These are phyloP conservation scores for Oithona nana DNA, from an alignment of 2,888 invertebrate species.

Conservation along the genomic window DNA sequence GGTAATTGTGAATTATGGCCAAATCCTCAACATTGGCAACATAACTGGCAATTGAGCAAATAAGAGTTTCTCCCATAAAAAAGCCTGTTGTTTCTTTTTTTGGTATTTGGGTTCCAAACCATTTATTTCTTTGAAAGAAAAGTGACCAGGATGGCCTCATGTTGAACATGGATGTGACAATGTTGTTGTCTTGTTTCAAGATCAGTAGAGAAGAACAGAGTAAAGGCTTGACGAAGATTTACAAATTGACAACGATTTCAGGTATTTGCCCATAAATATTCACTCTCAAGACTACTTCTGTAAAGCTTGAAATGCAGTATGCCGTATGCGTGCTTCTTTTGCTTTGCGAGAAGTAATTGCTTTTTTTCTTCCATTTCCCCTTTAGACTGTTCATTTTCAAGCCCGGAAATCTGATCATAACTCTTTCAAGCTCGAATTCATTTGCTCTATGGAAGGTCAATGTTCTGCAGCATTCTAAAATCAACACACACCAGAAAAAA, in stretches of 20 bases:
- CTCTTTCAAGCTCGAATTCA: background rate
- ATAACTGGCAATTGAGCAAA: background rate
- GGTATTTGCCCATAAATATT: constrained; percentile 6
- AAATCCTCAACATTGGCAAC: background rate
- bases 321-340: too few species aligned
- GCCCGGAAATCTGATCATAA: background rate
- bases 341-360: too few species aligned
- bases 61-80: too few species aligned
- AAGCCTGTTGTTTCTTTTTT: too few species aligned
- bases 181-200: background rate
- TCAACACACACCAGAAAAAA: too few species aligned
- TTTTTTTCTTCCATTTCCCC: background rate
- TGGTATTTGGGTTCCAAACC: too few species aligned
- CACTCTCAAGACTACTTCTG: too few species aligned
- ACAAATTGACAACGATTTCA: constrained; percentile 11
- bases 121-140: too few species aligned
- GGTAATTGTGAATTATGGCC: background rate
- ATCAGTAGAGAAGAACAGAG: background rate
- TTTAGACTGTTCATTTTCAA: background rate
- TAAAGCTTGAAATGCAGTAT: too few species aligned
- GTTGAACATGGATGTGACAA: background rate
- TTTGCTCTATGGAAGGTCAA: background rate
- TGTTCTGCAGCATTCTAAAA: too few species aligned
- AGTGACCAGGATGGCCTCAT: too few species aligned
- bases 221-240: background rate